A percentile compares a stretch with the other conserved stretches of the same genome.
phyloP scores from a whole-genome alignment of 2,888 invertebrate genomes.

The Argyresthia goedartella region DNA sequence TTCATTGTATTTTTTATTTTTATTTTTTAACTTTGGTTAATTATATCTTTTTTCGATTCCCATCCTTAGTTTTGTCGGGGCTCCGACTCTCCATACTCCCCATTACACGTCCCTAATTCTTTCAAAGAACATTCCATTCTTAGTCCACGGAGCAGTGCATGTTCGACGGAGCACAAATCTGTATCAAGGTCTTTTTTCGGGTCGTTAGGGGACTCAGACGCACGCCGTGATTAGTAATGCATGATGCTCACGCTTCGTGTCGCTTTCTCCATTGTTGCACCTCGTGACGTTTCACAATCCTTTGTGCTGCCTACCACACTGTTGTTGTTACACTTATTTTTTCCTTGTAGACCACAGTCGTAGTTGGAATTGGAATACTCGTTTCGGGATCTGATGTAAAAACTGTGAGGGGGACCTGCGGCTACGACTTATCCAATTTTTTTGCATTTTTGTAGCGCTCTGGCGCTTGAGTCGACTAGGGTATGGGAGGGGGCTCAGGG shows the following conservation, averaged over 20 bases:
- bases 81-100: too few relatives aligned
- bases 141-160: neutral
- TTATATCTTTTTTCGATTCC: too few relatives aligned
- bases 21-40: too few relatives aligned
- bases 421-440: neutral
- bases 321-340: constrained; percentile 30
- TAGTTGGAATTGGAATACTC: constrained; percentile 25
- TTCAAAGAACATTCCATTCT: neutral
- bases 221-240: constrained; percentile 44
- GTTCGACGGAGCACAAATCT: too few relatives aligned
- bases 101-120: too few relatives aligned
- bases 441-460: too few relatives aligned
- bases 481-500: too few relatives aligned
- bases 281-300: constrained; percentile 57
- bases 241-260: constrained; percentile 46
- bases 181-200: neutral
- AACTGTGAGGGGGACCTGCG: neutral
- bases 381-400: constrained; percentile 13
- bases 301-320: constrained; percentile 36
- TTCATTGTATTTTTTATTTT: too few relatives aligned
- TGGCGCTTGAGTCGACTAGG: too few relatives aligned
- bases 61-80: too few relatives aligned
- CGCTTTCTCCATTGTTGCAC: constrained; percentile 55
- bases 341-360: constrained; percentile 34
- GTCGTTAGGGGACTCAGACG: constrained; percentile 28